Evolutionary conservation across 2,113 vertebrate genomes (phyloP).

Genomic region (Numenius arquata): DNA sequence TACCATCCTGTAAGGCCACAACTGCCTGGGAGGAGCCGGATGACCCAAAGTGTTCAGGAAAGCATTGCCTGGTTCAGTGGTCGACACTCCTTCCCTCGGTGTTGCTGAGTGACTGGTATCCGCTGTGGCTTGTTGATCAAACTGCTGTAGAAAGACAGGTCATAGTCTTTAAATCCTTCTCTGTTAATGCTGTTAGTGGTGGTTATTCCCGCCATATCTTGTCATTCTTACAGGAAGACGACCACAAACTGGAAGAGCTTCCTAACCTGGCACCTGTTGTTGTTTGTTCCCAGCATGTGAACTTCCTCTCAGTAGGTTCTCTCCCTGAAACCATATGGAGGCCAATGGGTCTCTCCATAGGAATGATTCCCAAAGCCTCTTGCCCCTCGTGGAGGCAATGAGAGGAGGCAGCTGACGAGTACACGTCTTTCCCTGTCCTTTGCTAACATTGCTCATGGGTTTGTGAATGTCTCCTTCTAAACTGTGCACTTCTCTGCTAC

Average conservation of each 20-base stretch:
- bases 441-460: neutral
- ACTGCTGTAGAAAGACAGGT: neutral
- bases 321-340: neutral
- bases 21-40: neutral
- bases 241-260: neutral
- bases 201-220: neutral
- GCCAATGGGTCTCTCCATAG: neutral
- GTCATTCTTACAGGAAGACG: neutral
- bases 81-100: neutral
- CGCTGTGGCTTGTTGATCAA: neutral
- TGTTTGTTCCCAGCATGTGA: neutral
- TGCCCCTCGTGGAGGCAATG: neutral
- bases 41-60: neutral
- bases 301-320: no score
- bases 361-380: neutral
- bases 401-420: neutral
- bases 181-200: neutral
- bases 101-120: neutral
- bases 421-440: neutral
- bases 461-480: neutral
- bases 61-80: neutral
- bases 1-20: fast-evolving
- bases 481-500: fast-evolving
- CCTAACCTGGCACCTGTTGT: neutral
- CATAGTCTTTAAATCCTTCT: neutral